Evolutionary conservation across 2,888 invertebrate species (phyloP).

Genomic region (Piscicola geometra): DNA sequence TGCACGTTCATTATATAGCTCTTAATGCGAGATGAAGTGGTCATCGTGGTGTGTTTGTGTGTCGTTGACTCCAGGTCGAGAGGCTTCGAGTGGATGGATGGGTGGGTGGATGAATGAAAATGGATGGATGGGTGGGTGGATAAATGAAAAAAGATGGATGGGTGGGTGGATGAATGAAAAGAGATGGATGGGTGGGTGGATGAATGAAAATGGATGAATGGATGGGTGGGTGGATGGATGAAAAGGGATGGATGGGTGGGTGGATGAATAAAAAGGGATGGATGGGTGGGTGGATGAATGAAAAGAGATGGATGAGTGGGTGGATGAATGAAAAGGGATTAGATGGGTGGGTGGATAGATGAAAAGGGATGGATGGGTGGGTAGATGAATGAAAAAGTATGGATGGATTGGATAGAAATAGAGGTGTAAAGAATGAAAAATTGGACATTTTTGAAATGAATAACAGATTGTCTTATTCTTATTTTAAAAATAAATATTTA

Average conservation of each 20-base stretch:
- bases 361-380: background rate
- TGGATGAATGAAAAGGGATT: background rate
- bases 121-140: no score
- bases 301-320: background rate
- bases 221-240: slow-evolving; percentile 1
- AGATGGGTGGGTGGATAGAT: slow-evolving; percentile 2
- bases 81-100: no score
- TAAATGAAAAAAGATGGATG: no score
- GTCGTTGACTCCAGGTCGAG: no score
- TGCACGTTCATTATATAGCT: no score
- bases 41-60: no score
- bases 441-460: background rate
- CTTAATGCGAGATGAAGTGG: no score
- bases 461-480: no score
- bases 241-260: background rate
- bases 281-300: background rate
- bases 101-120: no score
- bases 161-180: no score
- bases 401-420: background rate
- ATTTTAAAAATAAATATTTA: no score
- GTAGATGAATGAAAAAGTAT: background rate
- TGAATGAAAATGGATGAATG: slow-evolving; percentile 14
- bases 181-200: no score
- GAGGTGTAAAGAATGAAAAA: background rate
- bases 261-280: slow-evolving; percentile 22